Percentiles rank a stretch among this genome's conserved stretches.
Conservation (phyloP, 2,888 invertebrate genomes). For the Ophion obscuratus region DNA sequence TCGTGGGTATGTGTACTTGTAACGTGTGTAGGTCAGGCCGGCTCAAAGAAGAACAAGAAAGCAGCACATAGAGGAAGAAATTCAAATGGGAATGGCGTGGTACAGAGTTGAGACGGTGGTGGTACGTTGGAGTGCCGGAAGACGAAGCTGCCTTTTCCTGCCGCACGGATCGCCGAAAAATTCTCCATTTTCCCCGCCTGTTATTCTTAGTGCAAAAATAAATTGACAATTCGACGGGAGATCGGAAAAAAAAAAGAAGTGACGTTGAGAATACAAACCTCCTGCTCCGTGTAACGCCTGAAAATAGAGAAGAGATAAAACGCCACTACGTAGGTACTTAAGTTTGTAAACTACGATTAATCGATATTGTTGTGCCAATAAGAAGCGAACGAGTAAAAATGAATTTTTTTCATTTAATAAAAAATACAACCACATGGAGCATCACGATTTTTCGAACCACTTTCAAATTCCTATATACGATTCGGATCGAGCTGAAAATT, state of each 20-base stretch:
- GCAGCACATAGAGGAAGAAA: not conserved
- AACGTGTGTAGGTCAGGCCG: not conserved
- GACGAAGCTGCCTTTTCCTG: not conserved
- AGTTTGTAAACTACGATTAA: constrained; percentile 33
- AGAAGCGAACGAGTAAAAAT: constrained; percentile 25
- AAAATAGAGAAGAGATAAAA: constrained; percentile 18
- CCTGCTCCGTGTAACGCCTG: constrained; percentile 1
- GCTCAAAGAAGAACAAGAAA: not conserved
- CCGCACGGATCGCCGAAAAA: not conserved
- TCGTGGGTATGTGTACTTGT: constrained; percentile 19
- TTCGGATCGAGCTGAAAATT: not conserved
- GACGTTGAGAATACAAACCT: not conserved
- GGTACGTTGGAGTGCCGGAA: not conserved
- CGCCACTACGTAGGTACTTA: constrained; percentile 30
- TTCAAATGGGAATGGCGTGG: not conserved
- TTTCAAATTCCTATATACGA: constrained; percentile 3
- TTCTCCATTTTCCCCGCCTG: not conserved
- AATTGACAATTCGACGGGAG: not conserved
- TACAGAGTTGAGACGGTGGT: not conserved
- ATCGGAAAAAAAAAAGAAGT: not conserved
- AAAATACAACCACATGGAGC: not conserved
- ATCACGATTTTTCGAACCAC: not conserved
- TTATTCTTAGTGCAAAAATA: not conserved
- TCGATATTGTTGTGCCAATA: constrained; percentile 36
- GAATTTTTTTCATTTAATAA: constrained; percentile 15